Evolutionary conservation across 2,888 invertebrate genomes (phyloP), one percentile per base, ranked within the genome.

Genomic region (Matsumyia berberina): DNA sequence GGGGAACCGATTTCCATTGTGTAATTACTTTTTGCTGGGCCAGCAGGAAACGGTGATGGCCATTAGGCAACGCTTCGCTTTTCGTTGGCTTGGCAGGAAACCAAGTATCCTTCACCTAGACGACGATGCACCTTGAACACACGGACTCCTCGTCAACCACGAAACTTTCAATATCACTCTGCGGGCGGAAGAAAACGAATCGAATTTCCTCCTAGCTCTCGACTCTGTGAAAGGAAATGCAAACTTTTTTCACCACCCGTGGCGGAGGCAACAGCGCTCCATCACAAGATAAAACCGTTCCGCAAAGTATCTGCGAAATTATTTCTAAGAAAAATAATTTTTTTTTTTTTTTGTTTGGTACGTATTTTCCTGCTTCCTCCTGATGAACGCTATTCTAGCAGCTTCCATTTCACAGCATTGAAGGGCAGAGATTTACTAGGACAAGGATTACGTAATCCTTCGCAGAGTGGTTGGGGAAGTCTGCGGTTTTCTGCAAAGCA

Each of bases 101-200:
- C 60, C 60, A 78, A 42, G 67, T 62, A 69, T 83, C 78, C 83
- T 78, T 83, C 83, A 78, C 83, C 78, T 24, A 72, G 19, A 19
- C n/a, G n/a, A 9, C 7, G 37, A 67, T 77, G 83, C 78, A 83
- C 83, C 78, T 83, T 78, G 78, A 73, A 67, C 46, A 39, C 39
- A 31, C 60, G 60, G 46, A 55, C 35, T 33, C 35, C 19, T 24
- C 15, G 24, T 11, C 58, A 53, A 62, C 81, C 70, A 77, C 72
- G 82, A 78, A 78, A 83, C 42, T 72, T 83, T 73, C 67, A 83
- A 83, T 69, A 73, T 49, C 62, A 62, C 62, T 55, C 44, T 39
- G 64, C 42, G 64, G 69, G 46, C 78, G 73, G 73, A 78, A 69
- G 60, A 79, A 69, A 73, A 74, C 73, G 83, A 83, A 83, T 83